Base-by-base conservation (phyloP, 2,797 vertebrate genomes). In the Tapera naevia region DNA sequence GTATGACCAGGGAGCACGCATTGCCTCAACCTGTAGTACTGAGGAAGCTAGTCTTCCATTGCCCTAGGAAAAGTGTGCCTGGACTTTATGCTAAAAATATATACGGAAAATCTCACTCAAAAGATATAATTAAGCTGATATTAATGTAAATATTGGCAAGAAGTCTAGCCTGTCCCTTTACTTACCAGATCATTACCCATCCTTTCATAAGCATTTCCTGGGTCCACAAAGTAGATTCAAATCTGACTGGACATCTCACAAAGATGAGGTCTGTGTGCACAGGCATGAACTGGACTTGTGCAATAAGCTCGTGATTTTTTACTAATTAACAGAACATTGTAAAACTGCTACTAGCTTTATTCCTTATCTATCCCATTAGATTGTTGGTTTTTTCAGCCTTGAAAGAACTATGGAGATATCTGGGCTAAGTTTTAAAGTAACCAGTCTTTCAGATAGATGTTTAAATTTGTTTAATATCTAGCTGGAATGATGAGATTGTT, bases 401-500 rank as follows among this genome's bases (percentile, higher is more conserved):
- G 66, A 93, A 95, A 89, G 57, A 91, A 88, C 67, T 88, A 54
- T 1, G 65, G n/a, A 91, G 91, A 81, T 7, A 41, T 46, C n/a
- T 74, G 61, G n/a, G 28, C 18, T 67, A 93, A 72, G 62, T 57
- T 80, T 96, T 88, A 89, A 92, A 95, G 70, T 88, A 95, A 83
- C 79, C 85, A 87, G 76, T 81, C 56, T 94, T 86, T 92, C 81
- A 91, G 85, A 79, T 41, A 87, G 28, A 60, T 82, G 66, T 57
- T 89, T 86, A 75, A 82, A 95, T 95, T 81, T 85, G 70, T 89
- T 96, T 91, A 62, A 22, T 91, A 72, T 91, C 51, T 62, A 58
- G n/a, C 87, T 66, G 58, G 70, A 88, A 70, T 86, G 65, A 87
- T n/a, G 53, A 33, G 3, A 11, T 54, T 76, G 61, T 88, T 64